Conservation (phyloP, 2,797 vertebrate species). For the Oreortyx pictus region DNA sequence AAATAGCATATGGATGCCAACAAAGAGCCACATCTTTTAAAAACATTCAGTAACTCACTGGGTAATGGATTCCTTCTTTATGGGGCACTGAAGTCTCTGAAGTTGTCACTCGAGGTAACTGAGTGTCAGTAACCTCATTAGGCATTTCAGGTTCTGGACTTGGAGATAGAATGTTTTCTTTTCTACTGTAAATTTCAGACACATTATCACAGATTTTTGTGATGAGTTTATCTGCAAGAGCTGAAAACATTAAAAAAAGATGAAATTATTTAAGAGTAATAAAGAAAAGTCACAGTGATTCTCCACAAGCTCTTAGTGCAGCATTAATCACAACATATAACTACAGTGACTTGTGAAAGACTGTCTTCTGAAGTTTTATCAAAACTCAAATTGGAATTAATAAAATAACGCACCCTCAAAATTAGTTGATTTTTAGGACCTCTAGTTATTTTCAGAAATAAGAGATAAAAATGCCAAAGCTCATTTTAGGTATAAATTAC, state of each 20-base stretch:
- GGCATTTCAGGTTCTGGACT: conserved; percentile 62
- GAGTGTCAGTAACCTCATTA: neutral
- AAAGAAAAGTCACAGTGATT: neutral
- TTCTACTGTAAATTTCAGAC: conserved; percentile 70
- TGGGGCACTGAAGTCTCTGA: neutral
- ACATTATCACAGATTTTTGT: conserved; percentile 81
- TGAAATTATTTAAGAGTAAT: neutral
- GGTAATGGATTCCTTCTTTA: neutral
- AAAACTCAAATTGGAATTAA: neutral
- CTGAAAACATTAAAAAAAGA: conserved; percentile 66
- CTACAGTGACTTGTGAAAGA: neutral
- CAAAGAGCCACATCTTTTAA: neutral
- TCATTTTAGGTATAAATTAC: neutral
- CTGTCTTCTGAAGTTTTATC: neutral
- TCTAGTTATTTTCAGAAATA: neutral
- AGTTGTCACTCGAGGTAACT: neutral
- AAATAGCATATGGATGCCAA: neutral
- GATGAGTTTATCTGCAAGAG: conserved; percentile 84
- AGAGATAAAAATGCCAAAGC: neutral
- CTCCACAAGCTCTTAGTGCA: neutral
- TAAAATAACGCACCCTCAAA: neutral
- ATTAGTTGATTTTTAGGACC: neutral
- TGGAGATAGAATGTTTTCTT: conserved; percentile 69
- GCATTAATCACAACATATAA: neutral
- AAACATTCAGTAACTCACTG: conserved; percentile 22